Percentiles rank a stretch among this genome's conserved stretches.
Conservation (phyloP, 2,888 invertebrate genomes). For the Sceliomorpha sp. region DNA sequence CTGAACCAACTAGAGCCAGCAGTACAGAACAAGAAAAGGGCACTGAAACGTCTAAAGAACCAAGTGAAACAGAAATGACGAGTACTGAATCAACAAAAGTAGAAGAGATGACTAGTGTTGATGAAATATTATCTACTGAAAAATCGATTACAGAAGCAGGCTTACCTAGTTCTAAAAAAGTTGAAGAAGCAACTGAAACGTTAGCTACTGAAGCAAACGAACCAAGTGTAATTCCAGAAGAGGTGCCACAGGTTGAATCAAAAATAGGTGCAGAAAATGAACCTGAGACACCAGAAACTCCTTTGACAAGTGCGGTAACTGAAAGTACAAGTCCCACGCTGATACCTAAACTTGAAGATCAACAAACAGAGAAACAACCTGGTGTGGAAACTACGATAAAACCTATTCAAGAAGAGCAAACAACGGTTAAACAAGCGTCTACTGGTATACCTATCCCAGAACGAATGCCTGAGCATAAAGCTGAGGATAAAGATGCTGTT, state of each 20-base stretch:
- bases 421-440: constrained; percentile 62
- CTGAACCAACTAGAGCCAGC: constrained; percentile 13
- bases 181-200: background rate
- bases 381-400: constrained; percentile 26
- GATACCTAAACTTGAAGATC: constrained; percentile 14
- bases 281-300: constrained; percentile 13
- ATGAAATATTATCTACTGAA: constrained; percentile 31
- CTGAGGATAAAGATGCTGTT: constrained; percentile 69
- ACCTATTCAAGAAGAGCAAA: constrained; percentile 28
- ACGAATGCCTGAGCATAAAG: constrained; percentile 67
- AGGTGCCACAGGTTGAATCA: too few species aligned
- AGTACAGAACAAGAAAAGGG: constrained; percentile 7
- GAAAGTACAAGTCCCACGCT: constrained; percentile 9
- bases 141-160: constrained; percentile 17
- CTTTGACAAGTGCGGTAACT: constrained; percentile 10
- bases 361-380: constrained; percentile 18
- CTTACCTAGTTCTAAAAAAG: background rate
- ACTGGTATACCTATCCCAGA: constrained; percentile 67
- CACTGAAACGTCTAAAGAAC: constrained; percentile 39
- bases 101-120: constrained; percentile 23
- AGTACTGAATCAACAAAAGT: constrained; percentile 16
- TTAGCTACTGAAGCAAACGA: constrained; percentile 5
- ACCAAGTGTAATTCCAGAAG: constrained; percentile 13
- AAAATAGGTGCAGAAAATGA: constrained; percentile 22
- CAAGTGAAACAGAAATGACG: constrained; percentile 31